Percentiles rank a stretch among this genome's conserved stretches.
These are phyloP conservation scores for Spinibarbus caldwelli DNA, from an alignment of 2,797 vertebrate genomes.

Conservation along the genomic window DNA sequence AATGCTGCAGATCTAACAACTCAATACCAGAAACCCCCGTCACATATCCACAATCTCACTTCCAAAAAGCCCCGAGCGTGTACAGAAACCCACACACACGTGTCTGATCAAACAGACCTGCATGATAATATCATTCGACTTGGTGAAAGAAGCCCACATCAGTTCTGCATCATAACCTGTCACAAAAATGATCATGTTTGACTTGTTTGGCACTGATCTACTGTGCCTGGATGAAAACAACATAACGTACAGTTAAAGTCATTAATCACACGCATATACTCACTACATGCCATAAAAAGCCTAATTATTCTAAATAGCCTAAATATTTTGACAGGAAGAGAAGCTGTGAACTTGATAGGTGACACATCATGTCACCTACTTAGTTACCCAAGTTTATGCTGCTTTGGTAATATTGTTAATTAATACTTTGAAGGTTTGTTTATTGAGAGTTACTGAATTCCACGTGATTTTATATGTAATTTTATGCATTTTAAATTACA, in stretches of 20 bases:
- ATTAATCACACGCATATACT: neutral
- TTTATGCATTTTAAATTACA: neutral
- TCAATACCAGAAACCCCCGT: neutral
- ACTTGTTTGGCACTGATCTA: neutral
- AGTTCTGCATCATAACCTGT: neutral
- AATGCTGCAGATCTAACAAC: constrained; percentile 16
- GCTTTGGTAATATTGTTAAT: neutral
- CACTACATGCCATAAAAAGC: neutral
- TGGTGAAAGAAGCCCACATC: neutral
- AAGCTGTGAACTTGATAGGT: neutral
- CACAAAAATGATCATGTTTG: neutral
- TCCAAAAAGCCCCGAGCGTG: constrained; percentile 8
- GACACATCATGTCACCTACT: neutral
- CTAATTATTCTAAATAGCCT: neutral
- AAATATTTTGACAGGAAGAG: neutral
- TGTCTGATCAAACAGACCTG: neutral
- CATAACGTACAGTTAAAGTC: neutral
- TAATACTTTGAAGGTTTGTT: neutral
- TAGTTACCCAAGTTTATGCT: neutral
- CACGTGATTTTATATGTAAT: too few relatives aligned
- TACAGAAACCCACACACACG: constrained; percentile 1
- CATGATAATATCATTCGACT: neutral
- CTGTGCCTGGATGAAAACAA: neutral
- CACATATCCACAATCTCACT: constrained; percentile 13
- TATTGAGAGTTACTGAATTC: neutral